Evolutionary conservation across 2,113 vertebrate species (phyloP).

Genomic region (Okapia johnstoni): DNA sequence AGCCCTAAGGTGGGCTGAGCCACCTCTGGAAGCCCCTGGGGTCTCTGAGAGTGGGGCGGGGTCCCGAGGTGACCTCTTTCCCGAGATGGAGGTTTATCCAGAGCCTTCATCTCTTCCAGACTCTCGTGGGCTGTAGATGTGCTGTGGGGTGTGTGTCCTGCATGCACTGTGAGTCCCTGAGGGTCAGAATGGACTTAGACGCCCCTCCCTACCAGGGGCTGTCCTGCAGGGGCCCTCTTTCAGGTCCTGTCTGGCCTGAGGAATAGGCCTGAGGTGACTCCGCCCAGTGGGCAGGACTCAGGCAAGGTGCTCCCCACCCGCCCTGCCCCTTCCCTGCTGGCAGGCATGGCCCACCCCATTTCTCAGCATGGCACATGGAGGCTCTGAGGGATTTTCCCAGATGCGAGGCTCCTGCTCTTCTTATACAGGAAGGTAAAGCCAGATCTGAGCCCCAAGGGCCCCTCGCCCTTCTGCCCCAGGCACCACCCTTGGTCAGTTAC

Average conservation of each 20-base stretch:
- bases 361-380: neutral
- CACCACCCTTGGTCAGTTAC: neutral
- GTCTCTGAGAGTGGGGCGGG: too few species aligned
- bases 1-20: neutral
- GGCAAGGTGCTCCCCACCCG: too few species aligned
- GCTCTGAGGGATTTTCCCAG: neutral
- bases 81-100: neutral
- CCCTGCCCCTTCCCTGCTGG: accelerated
- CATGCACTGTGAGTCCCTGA: accelerated
- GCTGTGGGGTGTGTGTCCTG: neutral
- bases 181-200: neutral
- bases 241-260: neutral
- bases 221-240: neutral
- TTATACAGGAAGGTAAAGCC: too few species aligned
- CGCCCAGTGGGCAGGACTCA: neutral
- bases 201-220: neutral
- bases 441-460: neutral
- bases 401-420: neutral
- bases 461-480: neutral
- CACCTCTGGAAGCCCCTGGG: neutral
- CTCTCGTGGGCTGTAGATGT: too few species aligned
- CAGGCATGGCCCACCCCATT: too few species aligned
- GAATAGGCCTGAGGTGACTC: neutral
- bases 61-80: neutral
- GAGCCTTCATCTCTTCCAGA: neutral